Conservation (phyloP, 2,113 vertebrate species). For the Cisticola juncidis region DNA sequence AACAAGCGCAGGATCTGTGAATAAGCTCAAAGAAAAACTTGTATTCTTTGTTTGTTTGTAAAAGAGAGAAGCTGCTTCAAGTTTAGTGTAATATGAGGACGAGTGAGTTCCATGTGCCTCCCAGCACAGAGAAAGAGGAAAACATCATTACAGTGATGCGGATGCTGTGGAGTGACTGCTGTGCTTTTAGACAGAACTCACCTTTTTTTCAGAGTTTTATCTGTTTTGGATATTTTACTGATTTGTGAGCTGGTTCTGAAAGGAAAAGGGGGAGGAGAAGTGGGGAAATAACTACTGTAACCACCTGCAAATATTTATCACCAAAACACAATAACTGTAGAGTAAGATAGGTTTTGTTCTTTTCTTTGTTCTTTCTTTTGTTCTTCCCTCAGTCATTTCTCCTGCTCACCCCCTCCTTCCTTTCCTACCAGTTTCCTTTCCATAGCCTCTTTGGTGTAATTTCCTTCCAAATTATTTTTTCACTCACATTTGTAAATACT, state of each 20-base stretch:
- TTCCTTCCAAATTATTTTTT: constrained; percentile 27
- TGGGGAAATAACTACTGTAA: constrained; percentile 16
- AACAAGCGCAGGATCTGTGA: background rate
- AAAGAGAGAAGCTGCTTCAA: background rate
- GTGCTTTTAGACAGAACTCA: background rate
- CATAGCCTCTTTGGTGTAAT: background rate
- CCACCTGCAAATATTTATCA: constrained; percentile 48
- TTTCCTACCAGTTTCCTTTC: background rate
- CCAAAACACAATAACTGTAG: constrained; percentile 11
- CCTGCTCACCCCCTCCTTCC: background rate
- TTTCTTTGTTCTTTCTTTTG: constrained; percentile 49
- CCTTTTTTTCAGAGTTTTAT: background rate
- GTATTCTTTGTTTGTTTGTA: background rate
- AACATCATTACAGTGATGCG: background rate
- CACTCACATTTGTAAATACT: background rate
- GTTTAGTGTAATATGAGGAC: background rate
- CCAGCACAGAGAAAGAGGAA: background rate
- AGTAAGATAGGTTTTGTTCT: background rate
- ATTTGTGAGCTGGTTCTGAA: constrained; percentile 3
- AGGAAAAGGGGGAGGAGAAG: background rate
- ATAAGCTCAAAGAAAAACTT: background rate
- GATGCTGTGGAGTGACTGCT: background rate
- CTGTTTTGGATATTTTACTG: constrained; percentile 10
- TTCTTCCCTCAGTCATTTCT: background rate
- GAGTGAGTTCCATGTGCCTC: background rate